Evolutionary conservation across 2,113 vertebrate genomes (phyloP).

Genomic region (Globicephala melas): DNA sequence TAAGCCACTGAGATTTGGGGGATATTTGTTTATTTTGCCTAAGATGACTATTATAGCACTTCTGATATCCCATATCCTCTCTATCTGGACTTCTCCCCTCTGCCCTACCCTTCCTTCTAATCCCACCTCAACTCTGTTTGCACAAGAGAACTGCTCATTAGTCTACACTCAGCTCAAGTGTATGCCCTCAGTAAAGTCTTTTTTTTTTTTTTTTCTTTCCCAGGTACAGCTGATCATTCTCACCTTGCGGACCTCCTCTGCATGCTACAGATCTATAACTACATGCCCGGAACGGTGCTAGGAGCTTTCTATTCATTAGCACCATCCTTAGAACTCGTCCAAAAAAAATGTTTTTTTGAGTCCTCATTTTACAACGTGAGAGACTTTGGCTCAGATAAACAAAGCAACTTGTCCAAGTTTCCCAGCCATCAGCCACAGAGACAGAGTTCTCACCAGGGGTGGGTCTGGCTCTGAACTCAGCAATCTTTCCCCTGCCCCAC

Average conservation of each 20-base stretch:
- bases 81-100: neutral
- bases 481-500: neutral
- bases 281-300: neutral
- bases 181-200: neutral
- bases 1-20: neutral
- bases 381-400: slow-evolving; percentile 1
- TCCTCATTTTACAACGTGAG: neutral
- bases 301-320: neutral
- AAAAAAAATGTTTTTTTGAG: neutral
- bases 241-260: neutral
- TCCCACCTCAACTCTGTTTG: neutral
- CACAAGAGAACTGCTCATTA: neutral
- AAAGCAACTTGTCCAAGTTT: neutral
- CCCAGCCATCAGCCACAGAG: neutral
- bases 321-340: neutral
- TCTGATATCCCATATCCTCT: neutral
- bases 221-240: neutral
- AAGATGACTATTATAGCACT: neutral
- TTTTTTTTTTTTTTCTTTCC: neutral
- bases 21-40: neutral
- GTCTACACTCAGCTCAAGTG: neutral
- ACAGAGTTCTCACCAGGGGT: neutral
- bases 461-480: neutral
- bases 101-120: neutral
- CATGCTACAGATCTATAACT: neutral